A percentile compares a stretch with the other conserved stretches of the same genome.
Conservation (phyloP, 2,797 vertebrate species). For the Propithecus perrieri region DNA sequence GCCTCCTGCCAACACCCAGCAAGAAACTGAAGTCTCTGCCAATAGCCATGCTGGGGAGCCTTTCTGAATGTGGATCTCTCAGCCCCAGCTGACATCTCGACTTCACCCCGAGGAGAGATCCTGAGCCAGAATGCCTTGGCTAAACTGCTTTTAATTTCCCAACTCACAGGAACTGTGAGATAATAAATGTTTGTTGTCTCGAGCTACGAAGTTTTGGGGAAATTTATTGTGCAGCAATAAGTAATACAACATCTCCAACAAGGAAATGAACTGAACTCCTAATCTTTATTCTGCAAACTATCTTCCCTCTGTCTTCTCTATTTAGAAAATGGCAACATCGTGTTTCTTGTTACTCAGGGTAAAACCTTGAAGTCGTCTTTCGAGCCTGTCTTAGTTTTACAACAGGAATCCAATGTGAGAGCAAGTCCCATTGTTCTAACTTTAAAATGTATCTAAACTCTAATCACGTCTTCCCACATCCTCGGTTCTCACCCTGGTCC, state of each 20-base stretch:
- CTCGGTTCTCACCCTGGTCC: background rate
- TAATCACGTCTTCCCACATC: rapidly evolving
- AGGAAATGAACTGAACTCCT: background rate
- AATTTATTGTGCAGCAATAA: background rate
- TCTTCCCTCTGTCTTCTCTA: background rate
- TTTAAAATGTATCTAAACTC: background rate
- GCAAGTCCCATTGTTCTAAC: background rate
- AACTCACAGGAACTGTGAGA: background rate
- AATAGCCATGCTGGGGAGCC: rapidly evolving
- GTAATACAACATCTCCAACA: background rate
- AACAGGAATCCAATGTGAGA: background rate
- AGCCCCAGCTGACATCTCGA: background rate
- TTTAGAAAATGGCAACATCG: background rate
- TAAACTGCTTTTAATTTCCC: background rate
- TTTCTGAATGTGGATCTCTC: background rate
- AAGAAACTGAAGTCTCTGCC: background rate
- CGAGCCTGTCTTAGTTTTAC: background rate
- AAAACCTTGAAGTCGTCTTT: background rate
- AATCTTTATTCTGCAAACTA: background rate
- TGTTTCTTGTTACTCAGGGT: background rate
- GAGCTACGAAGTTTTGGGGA: background rate
- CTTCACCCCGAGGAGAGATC: rapidly evolving
- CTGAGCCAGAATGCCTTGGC: background rate
- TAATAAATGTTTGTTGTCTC: background rate
- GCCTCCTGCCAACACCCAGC: background rate